Base-by-base conservation (phyloP, 2,888 invertebrate species). In the Eristalis arbustorum region DNA sequence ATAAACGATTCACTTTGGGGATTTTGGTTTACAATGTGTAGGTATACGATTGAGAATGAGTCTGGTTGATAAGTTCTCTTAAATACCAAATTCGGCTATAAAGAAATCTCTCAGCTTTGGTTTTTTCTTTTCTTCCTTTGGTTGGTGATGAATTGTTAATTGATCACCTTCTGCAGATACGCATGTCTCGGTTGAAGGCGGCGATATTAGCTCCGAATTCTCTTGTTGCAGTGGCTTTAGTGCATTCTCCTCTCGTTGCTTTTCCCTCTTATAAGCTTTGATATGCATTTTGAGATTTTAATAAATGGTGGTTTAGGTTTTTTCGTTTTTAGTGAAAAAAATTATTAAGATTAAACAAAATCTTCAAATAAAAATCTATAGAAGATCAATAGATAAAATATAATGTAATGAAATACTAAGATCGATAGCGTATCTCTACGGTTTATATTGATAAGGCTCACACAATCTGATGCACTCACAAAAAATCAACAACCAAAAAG, bases 31-130 rank as follows among this genome's bases (percentile, higher is more conserved):
- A 75, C 37, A 75, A 22, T 67, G 62, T 79, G 67, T 71, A 42
- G 40, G 62, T 63, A 62, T 74, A 74, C 72, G 81, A 73, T 62
- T 82, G 69, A 78, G 78, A 63, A 83, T 78, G 78, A 85, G 22
- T 34, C 14, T 59, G 59, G 56, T 49, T 5, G 18, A 49, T 8
- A 18, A 40, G 69, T 68, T 71, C 34, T 62, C 67, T 67, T 89
- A 89, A 94, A 95, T 95, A 95, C 96, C 96, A 94, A 96, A 96
- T 95, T 96, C 96, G 93, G 96, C 95, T 93, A 96, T 95, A 94
- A 96, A 96, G 94, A 96, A 96, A 94, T 96, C 96, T 95, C 96
- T 96, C 94, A 96, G 95, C 95, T 96, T 96, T 93, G 95, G 95
- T 94, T 96, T 96, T 95, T 96, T 96, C 95, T 96, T 96, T 93